Evolutionary conservation across 2,113 vertebrate genomes (phyloP).

Genomic region (Oreochromis spilurus): DNA sequence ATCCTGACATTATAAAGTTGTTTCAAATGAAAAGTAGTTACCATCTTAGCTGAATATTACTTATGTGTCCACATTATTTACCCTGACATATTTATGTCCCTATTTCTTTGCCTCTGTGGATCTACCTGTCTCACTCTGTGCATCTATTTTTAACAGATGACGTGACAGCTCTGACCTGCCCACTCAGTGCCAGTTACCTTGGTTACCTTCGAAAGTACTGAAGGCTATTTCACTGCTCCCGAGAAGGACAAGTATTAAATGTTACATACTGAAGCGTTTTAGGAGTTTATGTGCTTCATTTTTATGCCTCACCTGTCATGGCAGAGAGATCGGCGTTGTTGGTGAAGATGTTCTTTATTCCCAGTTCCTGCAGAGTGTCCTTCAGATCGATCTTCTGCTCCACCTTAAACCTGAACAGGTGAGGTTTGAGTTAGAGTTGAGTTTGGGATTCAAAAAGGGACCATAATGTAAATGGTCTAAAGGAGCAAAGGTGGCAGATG

Average conservation of each 20-base stretch:
- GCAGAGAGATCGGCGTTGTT: slow-evolving; percentile 88
- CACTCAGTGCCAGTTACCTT: slow-evolving; percentile 58
- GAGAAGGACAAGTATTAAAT: slow-evolving; percentile 3
- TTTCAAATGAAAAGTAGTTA: background rate
- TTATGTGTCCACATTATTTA: background rate
- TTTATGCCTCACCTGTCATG: slow-evolving; percentile 81
- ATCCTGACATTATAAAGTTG: background rate
- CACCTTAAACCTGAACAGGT: slow-evolving; percentile 84
- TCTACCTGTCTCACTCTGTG: background rate
- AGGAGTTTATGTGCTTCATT: background rate
- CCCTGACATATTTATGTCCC: background rate
- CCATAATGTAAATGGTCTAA: background rate
- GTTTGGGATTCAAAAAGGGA: background rate
- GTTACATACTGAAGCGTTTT: background rate
- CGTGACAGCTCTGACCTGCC: slow-evolving; percentile 45
- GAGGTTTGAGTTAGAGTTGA: background rate
- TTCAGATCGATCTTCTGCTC: slow-evolving; percentile 92
- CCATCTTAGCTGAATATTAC: background rate
- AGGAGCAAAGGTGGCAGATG: background rate
- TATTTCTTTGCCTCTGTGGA: background rate
- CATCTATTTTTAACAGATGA: slow-evolving; percentile 54
- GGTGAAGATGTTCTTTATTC: slow-evolving; percentile 86
- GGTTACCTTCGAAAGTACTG: slow-evolving; percentile 57
- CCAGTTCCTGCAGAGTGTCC: slow-evolving; percentile 82
- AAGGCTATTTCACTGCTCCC: slow-evolving; percentile 28